These are phyloP conservation scores for Thysanoteuthis rhombus DNA, from an alignment of 2,888 invertebrate genomes.

Conservation along the genomic window DNA sequence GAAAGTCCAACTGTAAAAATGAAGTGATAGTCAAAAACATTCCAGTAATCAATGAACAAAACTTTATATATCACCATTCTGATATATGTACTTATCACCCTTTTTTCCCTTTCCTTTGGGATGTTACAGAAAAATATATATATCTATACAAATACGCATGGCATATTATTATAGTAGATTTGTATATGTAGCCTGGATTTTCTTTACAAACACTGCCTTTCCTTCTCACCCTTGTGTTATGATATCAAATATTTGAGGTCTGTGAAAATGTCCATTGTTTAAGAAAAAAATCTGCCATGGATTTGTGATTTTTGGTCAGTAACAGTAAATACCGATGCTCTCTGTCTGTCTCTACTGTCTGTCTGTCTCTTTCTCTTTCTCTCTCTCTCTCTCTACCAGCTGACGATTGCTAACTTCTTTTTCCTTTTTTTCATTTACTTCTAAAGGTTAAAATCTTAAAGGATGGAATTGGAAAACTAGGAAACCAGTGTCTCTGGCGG, in stretches of 20 bases:
- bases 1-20: no score
- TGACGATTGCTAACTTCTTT: not conserved
- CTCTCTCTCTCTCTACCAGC: not conserved
- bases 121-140: no score
- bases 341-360: not conserved
- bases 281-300: not conserved
- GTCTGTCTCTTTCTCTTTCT: not conserved
- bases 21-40: no score
- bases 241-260: not conserved
- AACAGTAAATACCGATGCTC: not conserved
- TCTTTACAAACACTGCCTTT: not conserved
- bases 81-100: no score
- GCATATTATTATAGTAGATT: no score
- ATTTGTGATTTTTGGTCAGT: not conserved
- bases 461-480: conserved; percentile 20
- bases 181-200: not conserved
- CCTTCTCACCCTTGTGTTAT: not conserved
- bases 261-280: not conserved
- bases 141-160: no score
- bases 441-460: conserved; percentile 31
- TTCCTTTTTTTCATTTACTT: conserved; percentile 30
- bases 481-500: not conserved
- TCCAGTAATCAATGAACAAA: no score
- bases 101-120: no score
- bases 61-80: no score